phyloP scores from a whole-genome alignment of 2,113 vertebrate species.

The Erinaceus europaeus region DNA sequence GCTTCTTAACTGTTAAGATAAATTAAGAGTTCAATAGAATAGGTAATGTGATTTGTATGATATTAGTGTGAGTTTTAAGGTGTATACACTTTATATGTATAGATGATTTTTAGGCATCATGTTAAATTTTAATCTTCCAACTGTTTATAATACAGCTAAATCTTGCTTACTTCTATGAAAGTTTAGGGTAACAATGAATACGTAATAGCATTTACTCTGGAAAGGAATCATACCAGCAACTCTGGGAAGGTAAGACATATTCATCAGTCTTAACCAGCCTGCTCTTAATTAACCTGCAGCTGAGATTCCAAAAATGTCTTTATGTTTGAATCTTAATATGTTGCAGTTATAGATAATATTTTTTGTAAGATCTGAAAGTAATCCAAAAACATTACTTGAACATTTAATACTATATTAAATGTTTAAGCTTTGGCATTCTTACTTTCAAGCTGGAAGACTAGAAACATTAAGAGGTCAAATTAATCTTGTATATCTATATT shows the following conservation, averaged over 20 bases:
- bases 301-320: neutral
- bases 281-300: neutral
- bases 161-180: neutral
- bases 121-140: neutral
- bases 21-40: neutral
- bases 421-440: neutral
- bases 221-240: neutral
- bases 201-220: neutral
- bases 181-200: neutral
- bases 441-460: neutral
- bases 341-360: conserved; percentile 23
- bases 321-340: conserved; percentile 5
- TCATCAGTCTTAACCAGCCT: neutral
- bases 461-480: neutral
- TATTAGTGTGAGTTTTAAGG: neutral
- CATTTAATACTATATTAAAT: neutral
- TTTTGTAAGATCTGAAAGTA: conserved; percentile 37
- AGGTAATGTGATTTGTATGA: neutral
- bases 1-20: neutral
- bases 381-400: conserved; percentile 2
- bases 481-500: neutral
- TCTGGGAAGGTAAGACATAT: neutral
- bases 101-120: neutral
- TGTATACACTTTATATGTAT: neutral
- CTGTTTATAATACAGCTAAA: conserved; percentile 13